Evolutionary conservation across 2,113 vertebrate species (phyloP).

Genomic region (Phrynosoma platyrhinos): DNA sequence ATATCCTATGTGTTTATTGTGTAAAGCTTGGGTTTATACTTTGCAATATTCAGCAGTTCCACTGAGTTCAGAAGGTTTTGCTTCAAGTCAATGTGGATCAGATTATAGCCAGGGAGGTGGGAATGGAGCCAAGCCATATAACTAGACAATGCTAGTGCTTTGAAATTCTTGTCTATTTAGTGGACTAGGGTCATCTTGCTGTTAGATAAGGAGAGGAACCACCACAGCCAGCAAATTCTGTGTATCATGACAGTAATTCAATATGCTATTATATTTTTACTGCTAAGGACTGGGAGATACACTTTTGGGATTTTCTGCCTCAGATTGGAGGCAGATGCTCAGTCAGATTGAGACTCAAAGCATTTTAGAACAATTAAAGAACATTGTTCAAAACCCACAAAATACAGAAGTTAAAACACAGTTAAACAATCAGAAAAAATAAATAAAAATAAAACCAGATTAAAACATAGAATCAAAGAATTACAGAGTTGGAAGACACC

Average conservation of each 20-base stretch:
- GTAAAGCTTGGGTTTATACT: rapidly evolving
- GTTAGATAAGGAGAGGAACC: not conserved
- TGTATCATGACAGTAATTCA: not conserved
- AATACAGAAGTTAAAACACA: too few species aligned
- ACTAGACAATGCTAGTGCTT: not conserved
- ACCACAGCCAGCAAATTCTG: not conserved
- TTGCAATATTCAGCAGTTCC: not conserved
- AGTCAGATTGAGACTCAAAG: too few species aligned
- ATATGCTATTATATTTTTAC: not conserved
- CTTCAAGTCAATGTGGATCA: not conserved
- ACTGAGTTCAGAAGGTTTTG: not conserved
- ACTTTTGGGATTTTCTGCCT: not conserved
- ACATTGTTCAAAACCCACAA: too few species aligned
- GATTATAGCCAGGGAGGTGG: not conserved
- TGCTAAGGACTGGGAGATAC: not conserved
- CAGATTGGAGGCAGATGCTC: not conserved
- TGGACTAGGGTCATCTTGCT: not conserved
- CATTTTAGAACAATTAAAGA: too few species aligned
- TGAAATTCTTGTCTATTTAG: not conserved
- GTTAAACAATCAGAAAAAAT: too few species aligned
- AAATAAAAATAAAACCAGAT: too few species aligned
- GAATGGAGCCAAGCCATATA: not conserved
- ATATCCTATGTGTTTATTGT: not conserved
- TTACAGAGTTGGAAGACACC: too few species aligned
- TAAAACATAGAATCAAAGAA: too few species aligned